Percentiles rank a stretch among this genome's conserved stretches.
These are phyloP conservation scores for Limnephilus auricula DNA, from an alignment of 2,888 invertebrate genomes.

Conservation along the genomic window DNA sequence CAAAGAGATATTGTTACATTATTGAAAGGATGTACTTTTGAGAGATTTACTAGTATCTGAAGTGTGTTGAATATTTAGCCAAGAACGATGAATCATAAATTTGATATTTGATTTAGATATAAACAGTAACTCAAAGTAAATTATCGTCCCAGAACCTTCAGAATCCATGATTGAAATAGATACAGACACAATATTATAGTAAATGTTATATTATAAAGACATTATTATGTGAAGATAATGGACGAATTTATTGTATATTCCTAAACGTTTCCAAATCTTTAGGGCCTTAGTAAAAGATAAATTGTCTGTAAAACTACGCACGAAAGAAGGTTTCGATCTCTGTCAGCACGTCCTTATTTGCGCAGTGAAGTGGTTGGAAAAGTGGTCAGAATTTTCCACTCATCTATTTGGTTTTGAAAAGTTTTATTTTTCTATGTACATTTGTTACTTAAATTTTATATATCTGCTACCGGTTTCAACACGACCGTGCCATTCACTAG, in stretches of 20 bases:
- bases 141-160: not conserved
- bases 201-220: not conserved
- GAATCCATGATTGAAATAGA: not conserved
- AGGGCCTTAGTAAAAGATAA: not conserved
- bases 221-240: not conserved
- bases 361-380: not conserved
- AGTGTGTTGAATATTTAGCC: not conserved
- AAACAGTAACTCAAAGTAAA: not conserved
- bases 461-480: too few relatives aligned
- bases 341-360: not conserved
- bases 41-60: not conserved
- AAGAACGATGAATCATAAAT: not conserved
- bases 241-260: not conserved
- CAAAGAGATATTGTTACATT: not conserved
- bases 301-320: not conserved
- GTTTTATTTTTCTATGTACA: too few relatives aligned
- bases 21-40: not conserved
- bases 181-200: not conserved
- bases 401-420: too few relatives aligned
- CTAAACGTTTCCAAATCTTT: not conserved
- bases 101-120: conserved; percentile 2
- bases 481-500: too few relatives aligned
- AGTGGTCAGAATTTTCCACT: too few relatives aligned
- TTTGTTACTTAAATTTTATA: too few relatives aligned
- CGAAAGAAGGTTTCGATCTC: not conserved